Evolutionary conservation across 2,888 invertebrate species (phyloP).

Genomic region (Sarcophaga variegata): DNA sequence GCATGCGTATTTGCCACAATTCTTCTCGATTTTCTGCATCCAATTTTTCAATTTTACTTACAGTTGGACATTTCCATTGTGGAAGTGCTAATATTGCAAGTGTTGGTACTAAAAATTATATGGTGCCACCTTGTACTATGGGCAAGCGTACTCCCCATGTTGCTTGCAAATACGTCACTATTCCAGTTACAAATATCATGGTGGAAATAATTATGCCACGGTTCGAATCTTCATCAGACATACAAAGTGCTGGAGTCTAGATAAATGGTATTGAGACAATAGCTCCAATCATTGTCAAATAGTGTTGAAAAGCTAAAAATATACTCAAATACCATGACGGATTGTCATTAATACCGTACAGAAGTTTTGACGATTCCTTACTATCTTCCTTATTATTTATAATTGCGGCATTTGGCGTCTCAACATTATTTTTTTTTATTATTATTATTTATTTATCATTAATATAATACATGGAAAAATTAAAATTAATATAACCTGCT

Average conservation of each 20-base stretch:
- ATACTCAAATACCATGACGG: conserved; percentile 93
- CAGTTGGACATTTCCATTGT: conserved; percentile 87
- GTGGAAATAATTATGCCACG: conserved; percentile 90
- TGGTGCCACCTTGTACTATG: conserved; percentile 90
- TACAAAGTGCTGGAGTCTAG: conserved; percentile 90
- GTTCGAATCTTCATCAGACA: conserved; percentile 88
- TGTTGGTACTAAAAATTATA: conserved; percentile 90
- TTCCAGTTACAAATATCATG: conserved; percentile 90
- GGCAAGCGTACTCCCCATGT: conserved; percentile 90
- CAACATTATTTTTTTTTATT: too few species aligned
- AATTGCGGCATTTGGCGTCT: conserved; percentile 39
- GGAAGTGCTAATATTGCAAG: conserved; percentile 88
- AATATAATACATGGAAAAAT: too few species aligned
- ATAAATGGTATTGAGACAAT: conserved; percentile 92
- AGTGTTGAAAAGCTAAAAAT: conserved; percentile 92
- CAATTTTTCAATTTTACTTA: conserved; percentile 83
- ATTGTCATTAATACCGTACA: conserved; percentile 89
- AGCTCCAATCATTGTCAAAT: conserved; percentile 92
- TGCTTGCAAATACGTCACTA: conserved; percentile 88
- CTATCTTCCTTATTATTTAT: conserved; percentile 9
- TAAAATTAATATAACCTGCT: too few species aligned
- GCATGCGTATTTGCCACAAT: conserved; percentile 89
- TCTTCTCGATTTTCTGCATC: conserved; percentile 83
- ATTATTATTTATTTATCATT: too few species aligned
- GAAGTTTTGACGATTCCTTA: conserved; percentile 77